These are phyloP conservation scores for Hypomecis atomaria DNA, from an alignment of 2,888 invertebrate genomes.

Conservation along the genomic window DNA sequence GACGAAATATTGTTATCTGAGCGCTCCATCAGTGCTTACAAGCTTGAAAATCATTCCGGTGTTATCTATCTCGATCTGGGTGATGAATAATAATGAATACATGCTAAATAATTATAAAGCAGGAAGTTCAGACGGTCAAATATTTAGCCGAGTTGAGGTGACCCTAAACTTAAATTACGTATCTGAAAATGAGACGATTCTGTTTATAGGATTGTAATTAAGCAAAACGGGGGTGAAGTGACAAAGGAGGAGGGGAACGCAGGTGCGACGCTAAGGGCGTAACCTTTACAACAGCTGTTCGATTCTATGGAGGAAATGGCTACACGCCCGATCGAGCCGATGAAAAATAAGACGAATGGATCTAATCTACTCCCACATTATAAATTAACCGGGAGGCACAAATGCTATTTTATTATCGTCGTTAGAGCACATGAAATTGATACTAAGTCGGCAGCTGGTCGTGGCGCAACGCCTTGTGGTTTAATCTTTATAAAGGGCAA, in stretches of 20 bases:
- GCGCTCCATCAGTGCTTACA: constrained; percentile 46
- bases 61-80: constrained; percentile 49
- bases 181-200: constrained; percentile 62
- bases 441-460: constrained; percentile 59
- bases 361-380: constrained; percentile 70
- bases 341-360: constrained; percentile 59
- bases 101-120: constrained; percentile 47
- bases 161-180: constrained; percentile 61
- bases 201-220: constrained; percentile 77
- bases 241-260: constrained; percentile 57
- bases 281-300: constrained; percentile 80
- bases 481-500: constrained; percentile 57
- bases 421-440: constrained; percentile 50
- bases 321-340: constrained; percentile 58
- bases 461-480: constrained; percentile 45
- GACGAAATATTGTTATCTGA: constrained; percentile 65
- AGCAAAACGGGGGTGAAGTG: constrained; percentile 60
- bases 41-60: constrained; percentile 49
- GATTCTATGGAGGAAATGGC: constrained; percentile 67
- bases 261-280: constrained; percentile 79
- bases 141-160: constrained; percentile 53
- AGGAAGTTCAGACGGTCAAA: constrained; percentile 54
- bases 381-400: constrained; percentile 53
- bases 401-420: constrained; percentile 50
- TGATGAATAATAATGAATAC: constrained; percentile 56